Evolutionary conservation across 2,113 vertebrate species (phyloP).

Genomic region (Gymnobelideus leadbeateri): DNA sequence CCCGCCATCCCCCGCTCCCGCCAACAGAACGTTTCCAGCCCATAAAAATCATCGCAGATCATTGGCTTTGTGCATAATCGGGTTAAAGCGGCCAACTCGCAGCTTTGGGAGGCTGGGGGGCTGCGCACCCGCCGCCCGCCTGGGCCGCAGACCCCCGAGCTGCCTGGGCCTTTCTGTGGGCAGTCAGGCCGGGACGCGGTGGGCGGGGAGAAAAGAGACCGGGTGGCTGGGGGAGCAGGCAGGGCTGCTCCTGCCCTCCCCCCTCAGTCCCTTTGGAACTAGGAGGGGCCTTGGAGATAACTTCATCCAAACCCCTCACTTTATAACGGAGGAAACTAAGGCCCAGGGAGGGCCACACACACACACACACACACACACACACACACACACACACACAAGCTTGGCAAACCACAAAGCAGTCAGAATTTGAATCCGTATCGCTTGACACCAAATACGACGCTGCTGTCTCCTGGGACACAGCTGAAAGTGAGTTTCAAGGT

Average conservation of each 20-base stretch:
- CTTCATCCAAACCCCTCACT: background rate
- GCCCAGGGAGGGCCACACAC: background rate
- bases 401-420: background rate
- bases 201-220: too few species aligned
- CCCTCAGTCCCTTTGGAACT: background rate
- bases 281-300: background rate
- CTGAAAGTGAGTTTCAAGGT: background rate
- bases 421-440: background rate
- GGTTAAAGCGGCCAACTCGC: slow-evolving; percentile 83
- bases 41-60: slow-evolving; percentile 87
- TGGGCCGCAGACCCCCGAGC: background rate
- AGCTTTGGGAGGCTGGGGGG: slow-evolving; percentile 66
- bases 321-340: background rate
- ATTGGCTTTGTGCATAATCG: slow-evolving; percentile 87
- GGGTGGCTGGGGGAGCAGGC: too few species aligned
- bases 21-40: slow-evolving; percentile 83
- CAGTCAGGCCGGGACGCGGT: background rate
- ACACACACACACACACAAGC: too few species aligned
- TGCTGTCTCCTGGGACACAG: background rate
- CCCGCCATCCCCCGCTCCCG: slow-evolving; percentile 70
- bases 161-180: background rate
- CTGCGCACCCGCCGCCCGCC: too few species aligned
- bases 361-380: background rate
- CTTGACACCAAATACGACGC: background rate
- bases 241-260: background rate